phyloP scores from a whole-genome alignment of 2,888 invertebrate species.

The Agriotes lineatus region DNA sequence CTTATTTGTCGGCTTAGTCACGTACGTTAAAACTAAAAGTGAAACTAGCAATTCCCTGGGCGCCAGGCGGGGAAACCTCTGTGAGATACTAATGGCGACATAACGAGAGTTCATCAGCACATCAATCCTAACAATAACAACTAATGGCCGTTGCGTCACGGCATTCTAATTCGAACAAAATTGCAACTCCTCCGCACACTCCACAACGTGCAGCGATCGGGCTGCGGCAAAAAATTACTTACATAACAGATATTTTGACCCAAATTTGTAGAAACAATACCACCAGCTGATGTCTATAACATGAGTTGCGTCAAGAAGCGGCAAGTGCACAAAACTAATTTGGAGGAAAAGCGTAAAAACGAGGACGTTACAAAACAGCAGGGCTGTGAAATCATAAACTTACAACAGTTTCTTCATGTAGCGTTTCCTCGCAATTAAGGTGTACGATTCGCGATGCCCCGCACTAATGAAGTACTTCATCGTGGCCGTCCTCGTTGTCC shows the following conservation, averaged over 20 bases:
- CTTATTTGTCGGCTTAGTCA: no score
- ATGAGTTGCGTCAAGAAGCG: not conserved
- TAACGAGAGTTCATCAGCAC: conserved; percentile 14
- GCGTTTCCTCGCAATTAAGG: conserved; percentile 73
- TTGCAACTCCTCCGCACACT: not conserved
- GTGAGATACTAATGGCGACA: no score
- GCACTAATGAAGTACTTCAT: conserved; percentile 73
- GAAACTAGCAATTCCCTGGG: no score
- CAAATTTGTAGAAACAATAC: not conserved
- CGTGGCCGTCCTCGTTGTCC: conserved; percentile 13
- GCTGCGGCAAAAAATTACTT: no score
- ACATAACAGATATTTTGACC: not conserved
- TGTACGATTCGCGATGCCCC: conserved; percentile 73
- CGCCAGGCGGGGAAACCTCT: no score
- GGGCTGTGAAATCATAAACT: conserved; percentile 62
- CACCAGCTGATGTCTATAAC: not conserved
- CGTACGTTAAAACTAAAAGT: no score
- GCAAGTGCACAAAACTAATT: conserved; percentile 11
- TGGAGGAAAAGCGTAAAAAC: conserved; percentile 25
- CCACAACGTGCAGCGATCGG: no score
- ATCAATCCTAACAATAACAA: conserved; percentile 10
- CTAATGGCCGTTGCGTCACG: conserved; percentile 4
- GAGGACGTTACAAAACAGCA: conserved; percentile 36
- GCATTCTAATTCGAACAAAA: not conserved
- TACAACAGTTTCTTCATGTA: conserved; percentile 77